phyloP scores from a whole-genome alignment of 2,888 invertebrate genomes.

The Tromatobia lineatoria region DNA sequence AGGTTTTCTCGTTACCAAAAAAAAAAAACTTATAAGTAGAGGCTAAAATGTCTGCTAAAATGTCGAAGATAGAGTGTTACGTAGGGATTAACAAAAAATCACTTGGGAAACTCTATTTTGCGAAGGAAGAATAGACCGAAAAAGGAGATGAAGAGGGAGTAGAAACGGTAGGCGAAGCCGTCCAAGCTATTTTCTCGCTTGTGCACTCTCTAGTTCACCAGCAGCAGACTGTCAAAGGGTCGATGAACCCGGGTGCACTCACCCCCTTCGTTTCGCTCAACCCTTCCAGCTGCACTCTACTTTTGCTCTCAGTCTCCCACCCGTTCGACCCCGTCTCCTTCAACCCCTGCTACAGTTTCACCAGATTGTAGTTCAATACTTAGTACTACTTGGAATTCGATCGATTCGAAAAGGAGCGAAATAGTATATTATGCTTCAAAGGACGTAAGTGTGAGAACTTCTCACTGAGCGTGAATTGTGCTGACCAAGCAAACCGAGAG shows the following conservation, averaged over 20 bases:
- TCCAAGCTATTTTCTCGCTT: constrained; percentile 57
- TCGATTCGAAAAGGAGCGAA: constrained; percentile 30
- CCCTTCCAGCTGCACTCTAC: constrained; percentile 55
- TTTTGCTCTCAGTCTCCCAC: constrained; percentile 39
- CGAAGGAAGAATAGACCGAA: not conserved
- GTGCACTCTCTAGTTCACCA: constrained; percentile 64
- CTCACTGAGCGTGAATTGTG: too few species aligned
- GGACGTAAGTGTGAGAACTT: too few species aligned
- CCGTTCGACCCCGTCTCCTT: constrained; percentile 25
- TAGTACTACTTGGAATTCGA: constrained; percentile 30
- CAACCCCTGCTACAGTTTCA: constrained; percentile 36
- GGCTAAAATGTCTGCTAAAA: not conserved
- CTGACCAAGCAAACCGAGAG: too few species aligned
- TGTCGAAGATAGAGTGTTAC: not conserved
- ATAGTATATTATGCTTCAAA: too few species aligned
- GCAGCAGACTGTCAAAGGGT: constrained; percentile 70
- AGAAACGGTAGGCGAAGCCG: constrained; percentile 58
- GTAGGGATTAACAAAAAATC: not conserved
- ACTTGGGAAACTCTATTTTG: not conserved
- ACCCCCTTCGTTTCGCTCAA: constrained; percentile 50
- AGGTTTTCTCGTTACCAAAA: not conserved
- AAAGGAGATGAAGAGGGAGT: constrained; percentile 6
- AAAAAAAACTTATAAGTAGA: not conserved
- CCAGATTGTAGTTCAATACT: constrained; percentile 57
- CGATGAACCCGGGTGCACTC: constrained; percentile 68